Base-by-base conservation (phyloP, 2,797 vertebrate species). In the Silurus aristotelis region DNA sequence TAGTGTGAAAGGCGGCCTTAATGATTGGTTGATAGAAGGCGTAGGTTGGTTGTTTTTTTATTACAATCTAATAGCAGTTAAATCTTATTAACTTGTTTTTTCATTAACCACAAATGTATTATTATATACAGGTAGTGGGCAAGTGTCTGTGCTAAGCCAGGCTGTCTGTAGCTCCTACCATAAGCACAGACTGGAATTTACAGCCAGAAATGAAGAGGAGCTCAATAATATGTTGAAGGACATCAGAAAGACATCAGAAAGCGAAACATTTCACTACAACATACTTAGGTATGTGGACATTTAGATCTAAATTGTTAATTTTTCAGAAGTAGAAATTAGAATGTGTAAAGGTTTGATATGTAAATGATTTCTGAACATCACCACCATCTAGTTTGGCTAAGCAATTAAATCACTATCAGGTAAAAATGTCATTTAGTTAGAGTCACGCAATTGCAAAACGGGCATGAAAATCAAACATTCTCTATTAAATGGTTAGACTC, bases 11-110 rank as follows among this genome's bases (percentile, higher is more conserved):
- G 96, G 94, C 0, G 98, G 98, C 0, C 94, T 99, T 48, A 99
- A 99, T 22, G 94, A 93, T 91, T 99, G 98, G 98, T 92, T 99
- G 55, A 87, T 96, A 0, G 96, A 94, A 78, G 98, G 96, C 76
- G 93, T 99, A 1, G 98, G 98, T 99, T 92, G 96, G 96, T 88
- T 46, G 86, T 90, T 83, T 83, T 90, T 88, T 63, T 19, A 79
- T 90, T 84, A 1, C 73, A 8, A 80, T 66, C 12, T 55, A 31
- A 60, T 46, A 14, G 12, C 17, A 14, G 20, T 0, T 43, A 58
- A 3, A 46, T n/a, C 43, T n/a, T 9, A 5, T 9, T n/a, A 43
- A 46, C 7, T 13, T 12, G 9, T 7, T 78, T 46, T 68, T 67
- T 14, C 43, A 13, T 27, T 25, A 67, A 25, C 58, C 22, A 20